A percentile compares a stretch with the other conserved stretches of the same genome.
These are phyloP conservation scores for Syrrhaptes paradoxus DNA, from an alignment of 2,113 vertebrate species.

Conservation along the genomic window DNA sequence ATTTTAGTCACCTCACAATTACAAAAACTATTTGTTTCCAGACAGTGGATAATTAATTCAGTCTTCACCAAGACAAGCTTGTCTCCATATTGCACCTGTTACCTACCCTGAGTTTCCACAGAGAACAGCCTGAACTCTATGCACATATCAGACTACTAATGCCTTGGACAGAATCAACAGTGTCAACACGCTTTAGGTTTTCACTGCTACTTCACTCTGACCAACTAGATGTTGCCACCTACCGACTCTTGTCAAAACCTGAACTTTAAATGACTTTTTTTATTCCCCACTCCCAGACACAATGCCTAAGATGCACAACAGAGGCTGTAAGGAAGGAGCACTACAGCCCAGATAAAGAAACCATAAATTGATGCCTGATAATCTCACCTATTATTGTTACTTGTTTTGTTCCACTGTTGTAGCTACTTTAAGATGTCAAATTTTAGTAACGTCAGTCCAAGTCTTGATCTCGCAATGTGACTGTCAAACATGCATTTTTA, in stretches of 20 bases:
- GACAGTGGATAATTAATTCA: not conserved
- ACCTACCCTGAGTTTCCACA: not conserved
- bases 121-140: not conserved
- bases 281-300: not conserved
- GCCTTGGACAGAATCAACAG: not conserved
- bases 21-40: not conserved
- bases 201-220: not conserved
- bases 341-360: not conserved
- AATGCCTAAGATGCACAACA: not conserved
- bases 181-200: not conserved
- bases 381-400: not conserved
- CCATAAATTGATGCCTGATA: not conserved
- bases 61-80: not conserved
- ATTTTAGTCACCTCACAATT: not conserved
- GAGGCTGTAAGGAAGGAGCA: not conserved
- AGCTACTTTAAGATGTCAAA: not conserved
- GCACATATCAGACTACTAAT: not conserved
- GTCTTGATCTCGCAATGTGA: not conserved
- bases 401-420: not conserved
- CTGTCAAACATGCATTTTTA: not conserved
- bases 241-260: not conserved
- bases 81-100: not conserved
- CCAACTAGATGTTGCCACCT: constrained; percentile 64
- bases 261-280: not conserved
- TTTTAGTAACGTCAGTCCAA: not conserved